Conservation (phyloP, 2,888 invertebrate genomes). For the Hydriomena furcata region DNA sequence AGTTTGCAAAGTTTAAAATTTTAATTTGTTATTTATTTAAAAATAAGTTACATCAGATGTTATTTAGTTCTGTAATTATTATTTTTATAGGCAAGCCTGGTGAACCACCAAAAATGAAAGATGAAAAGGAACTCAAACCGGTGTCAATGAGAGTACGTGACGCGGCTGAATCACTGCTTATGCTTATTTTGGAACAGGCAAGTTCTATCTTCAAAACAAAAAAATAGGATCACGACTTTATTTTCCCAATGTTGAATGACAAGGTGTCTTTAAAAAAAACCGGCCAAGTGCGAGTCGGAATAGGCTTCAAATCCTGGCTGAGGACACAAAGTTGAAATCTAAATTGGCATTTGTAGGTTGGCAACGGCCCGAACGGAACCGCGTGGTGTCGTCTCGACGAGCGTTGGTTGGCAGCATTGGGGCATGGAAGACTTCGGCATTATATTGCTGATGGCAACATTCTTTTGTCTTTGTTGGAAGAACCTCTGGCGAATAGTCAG, state of each 20-base stretch:
- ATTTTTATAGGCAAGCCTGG: constrained; percentile 86
- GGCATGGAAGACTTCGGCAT: constrained; percentile 82
- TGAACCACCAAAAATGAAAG: constrained; percentile 95
- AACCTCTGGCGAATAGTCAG: constrained; percentile 95
- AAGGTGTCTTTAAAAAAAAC: no score
- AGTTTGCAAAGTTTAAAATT: no score
- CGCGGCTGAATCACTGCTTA: constrained; percentile 97
- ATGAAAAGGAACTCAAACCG: constrained; percentile 97
- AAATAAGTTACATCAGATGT: no score
- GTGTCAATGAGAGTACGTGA: constrained; percentile 99
- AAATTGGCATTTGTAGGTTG: constrained; percentile 81
- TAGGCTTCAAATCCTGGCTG: no score
- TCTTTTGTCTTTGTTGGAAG: constrained; percentile 94
- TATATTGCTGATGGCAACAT: constrained; percentile 96
- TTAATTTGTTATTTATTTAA: no score
- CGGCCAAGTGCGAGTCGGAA: no score
- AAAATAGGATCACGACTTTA: no score
- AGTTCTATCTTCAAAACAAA: no score
- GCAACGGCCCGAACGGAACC: constrained; percentile 90
- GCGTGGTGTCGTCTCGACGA: constrained; percentile 94
- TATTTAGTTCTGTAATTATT: no score
- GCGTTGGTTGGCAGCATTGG: constrained; percentile 88
- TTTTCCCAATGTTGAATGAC: no score
- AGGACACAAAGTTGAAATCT: no score
- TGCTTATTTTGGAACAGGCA: constrained; percentile 95